Evolutionary conservation across 2,797 vertebrate species (phyloP), one percentile per base, ranked within the genome.

Genomic region (Masticophis lateralis): DNA sequence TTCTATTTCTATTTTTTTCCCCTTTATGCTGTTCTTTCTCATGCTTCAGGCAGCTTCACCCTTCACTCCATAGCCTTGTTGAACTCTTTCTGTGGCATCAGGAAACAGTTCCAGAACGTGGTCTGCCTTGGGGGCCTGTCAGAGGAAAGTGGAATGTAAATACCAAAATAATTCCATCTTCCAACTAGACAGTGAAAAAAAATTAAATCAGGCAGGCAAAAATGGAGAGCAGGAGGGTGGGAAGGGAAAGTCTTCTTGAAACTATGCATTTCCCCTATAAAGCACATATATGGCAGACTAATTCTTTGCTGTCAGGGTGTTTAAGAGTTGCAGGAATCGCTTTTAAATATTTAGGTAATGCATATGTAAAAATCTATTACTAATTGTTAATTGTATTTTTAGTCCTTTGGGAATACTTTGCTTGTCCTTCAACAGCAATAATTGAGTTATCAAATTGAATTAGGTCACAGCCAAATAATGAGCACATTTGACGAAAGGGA

Each of bases 231-330:
- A 11, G 10, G 4, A 32, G 28, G 1, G 55, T 1, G 2, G 8
- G 55, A 56, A 47, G 12, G 25, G 11, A 28, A 61, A 89, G 0
- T 20, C 11, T 66, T 16, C 28, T 56, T 91, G 93, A 87, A 91
- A 83, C 27, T 9, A 57, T 63, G 53, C 57, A 89, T 88, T 93
- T 94, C 94, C 95, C 94, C 88, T 88, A 89, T 91, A 94, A 91
- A 37, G 95, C 86, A 32, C 79, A 37, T 27, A 66, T 63, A 69
- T 95, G 90, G 95, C 95, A 95, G 93, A 95, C 94, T 90, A 93
- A 95, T 92, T 95, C 91, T 92, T 95, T 96, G 95, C 95, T 95
- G 92, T 57, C 92, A 59, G 25, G 27, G 22, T 89, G 43, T 14
- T 20, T 59, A 7, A 25, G 92, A 94, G 88, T 27, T 92, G 90